Percentiles rank a stretch among this genome's conserved stretches.
These are phyloP conservation scores for Frieseomelitta varia DNA, from an alignment of 1,140 invertebrate species.

Conservation along the genomic window DNA sequence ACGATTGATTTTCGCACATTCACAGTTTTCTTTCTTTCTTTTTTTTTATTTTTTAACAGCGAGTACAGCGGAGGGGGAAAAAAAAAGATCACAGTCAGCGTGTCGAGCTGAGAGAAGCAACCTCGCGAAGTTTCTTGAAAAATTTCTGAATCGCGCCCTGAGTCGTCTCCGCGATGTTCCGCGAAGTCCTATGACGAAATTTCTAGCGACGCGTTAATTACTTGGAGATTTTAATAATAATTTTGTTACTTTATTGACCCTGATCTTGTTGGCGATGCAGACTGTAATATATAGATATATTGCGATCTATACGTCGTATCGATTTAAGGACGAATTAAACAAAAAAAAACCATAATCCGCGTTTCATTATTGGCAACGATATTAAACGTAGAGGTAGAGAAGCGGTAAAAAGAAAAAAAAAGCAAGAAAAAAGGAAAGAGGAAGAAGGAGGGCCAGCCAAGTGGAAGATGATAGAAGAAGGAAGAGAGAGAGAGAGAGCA, in stretches of 20 bases:
- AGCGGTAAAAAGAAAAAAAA: background rate
- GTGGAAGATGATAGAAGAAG: background rate
- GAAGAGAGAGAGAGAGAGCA: background rate
- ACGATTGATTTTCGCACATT: background rate
- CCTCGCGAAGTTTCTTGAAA: background rate
- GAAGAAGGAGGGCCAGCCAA: background rate
- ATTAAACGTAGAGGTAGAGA: constrained; percentile 22
- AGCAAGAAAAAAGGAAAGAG: background rate
- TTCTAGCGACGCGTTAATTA: constrained; percentile 37
- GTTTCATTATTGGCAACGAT: constrained; percentile 39
- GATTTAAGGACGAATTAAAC: background rate
- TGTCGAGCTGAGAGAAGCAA: no score
- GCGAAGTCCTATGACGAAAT: constrained; percentile 24
- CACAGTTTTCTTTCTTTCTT: no score
- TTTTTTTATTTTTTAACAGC: no score
- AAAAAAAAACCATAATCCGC: background rate
- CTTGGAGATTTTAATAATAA: constrained; percentile 47
- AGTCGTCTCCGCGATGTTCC: background rate
- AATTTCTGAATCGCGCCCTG: background rate
- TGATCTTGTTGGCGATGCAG: constrained; percentile 22
- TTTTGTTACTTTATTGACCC: constrained; percentile 39
- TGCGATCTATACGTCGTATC: constrained; percentile 4
- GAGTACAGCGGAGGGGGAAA: background rate
- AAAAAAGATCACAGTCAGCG: constrained; percentile 12
- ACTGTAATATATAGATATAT: constrained; percentile 36